Base-by-base conservation (phyloP, 2,113 vertebrate species). In the Psilopsiagon aymara region DNA sequence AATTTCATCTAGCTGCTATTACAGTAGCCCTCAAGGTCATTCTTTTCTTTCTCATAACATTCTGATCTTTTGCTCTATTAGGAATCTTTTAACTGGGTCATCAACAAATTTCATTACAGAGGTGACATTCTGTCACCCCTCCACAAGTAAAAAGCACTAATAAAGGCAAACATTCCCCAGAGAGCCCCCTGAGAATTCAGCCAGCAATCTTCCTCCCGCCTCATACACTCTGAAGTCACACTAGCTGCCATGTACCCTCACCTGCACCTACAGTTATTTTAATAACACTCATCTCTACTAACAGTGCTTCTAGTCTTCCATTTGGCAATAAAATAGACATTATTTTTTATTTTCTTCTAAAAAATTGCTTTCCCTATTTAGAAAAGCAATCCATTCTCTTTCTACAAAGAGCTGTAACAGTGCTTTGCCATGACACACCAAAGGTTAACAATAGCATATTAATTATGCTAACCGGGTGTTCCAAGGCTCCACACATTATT, bases 121-220 rank as follows among this genome's bases (percentile, higher is more conserved):
- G 0, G 83, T 69, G 93, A 96, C 81, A 89, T 84, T 88, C 76
- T 84, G 69, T 69, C 87, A 95, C 74, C 62, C 66, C 44, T 73
- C 41, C 83, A 82, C 66, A 44, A 81, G 80, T 51, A 79, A 90
- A 90, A 95, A 87, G 47, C 35, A 60, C 62, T 82, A 89, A 95
- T 83, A 88, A 94, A 92, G 39, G 73, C 69, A 94, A 96, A 89
- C 29, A 52, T 82, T 95, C 69, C 53, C 80, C 80, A 86, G 76
- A 83, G n/a, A 71, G 28, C 33, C 44, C 37, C 47, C 75, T 52
- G 41, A 93, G n/a, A 93, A 90, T 74, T 76, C 82, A 85, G 60
- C 7, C 39, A 95, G 62, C 79, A 86, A 81, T 64, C 43, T 51
- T 82, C 27, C 39, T 82, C 31, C 14, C 0, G 4, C 27, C 51